phyloP scores from a whole-genome alignment of 2,888 invertebrate genomes.

The Ennomos fuscantarius region DNA sequence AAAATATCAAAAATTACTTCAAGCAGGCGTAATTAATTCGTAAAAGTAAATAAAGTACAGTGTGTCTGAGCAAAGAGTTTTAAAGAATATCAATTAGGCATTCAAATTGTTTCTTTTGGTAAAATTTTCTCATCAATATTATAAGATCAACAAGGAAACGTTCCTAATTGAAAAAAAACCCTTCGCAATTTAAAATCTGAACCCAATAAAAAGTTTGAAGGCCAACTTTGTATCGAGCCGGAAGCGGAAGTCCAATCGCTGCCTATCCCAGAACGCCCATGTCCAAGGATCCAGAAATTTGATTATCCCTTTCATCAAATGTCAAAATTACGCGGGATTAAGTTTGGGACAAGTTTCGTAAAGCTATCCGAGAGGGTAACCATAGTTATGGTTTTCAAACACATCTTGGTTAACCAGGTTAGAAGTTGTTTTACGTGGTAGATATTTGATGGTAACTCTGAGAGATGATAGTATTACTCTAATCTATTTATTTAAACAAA shows the following conservation, averaged over 20 bases:
- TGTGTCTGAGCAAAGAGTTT: too few species aligned
- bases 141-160: slow-evolving; percentile 19
- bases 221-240: slow-evolving; percentile 35
- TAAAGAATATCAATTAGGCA: background rate
- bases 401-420: slow-evolving; percentile 24
- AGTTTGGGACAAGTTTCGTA: slow-evolving; percentile 42
- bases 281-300: slow-evolving; percentile 42
- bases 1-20: too few species aligned
- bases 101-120: background rate
- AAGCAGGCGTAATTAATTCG: too few species aligned
- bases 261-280: slow-evolving; percentile 24
- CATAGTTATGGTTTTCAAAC: slow-evolving; percentile 28
- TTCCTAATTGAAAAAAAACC: slow-evolving; percentile 27
- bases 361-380: slow-evolving; percentile 28
- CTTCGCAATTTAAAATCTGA: slow-evolving; percentile 28
- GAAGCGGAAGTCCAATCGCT: slow-evolving; percentile 38
- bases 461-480: too few species aligned
- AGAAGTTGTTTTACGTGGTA: slow-evolving; percentile 14
- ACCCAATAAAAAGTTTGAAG: slow-evolving; percentile 34
- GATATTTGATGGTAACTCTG: background rate
- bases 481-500: too few species aligned
- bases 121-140: slow-evolving; percentile 10
- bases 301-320: slow-evolving; percentile 46
- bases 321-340: slow-evolving; percentile 42
- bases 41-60: too few species aligned